Percentiles rank a stretch among this genome's conserved stretches.
phyloP scores from a whole-genome alignment of 2,888 invertebrate species.

The Drosophila longiperda region DNA sequence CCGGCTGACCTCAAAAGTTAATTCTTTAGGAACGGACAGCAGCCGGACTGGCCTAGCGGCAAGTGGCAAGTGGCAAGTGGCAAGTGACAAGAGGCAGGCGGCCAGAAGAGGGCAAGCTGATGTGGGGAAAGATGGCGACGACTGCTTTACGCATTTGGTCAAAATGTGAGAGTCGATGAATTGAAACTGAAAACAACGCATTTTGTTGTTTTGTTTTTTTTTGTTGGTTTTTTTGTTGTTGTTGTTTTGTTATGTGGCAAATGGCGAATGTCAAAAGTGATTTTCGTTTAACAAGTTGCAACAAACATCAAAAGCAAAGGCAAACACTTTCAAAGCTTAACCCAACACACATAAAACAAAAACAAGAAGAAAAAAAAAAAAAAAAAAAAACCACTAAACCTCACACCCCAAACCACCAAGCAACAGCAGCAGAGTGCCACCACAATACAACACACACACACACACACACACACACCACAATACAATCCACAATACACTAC shows the following conservation, averaged over 20 bases:
- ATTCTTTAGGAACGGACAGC: constrained; percentile 10
- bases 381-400: constrained; percentile 15
- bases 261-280: constrained; percentile 73
- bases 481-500: background rate
- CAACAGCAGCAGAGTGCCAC: constrained; percentile 1
- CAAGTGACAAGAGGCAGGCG: background rate
- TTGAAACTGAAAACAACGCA: constrained; percentile 32
- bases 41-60: background rate
- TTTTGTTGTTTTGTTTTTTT: background rate
- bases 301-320: constrained; percentile 61
- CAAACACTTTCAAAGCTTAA: constrained; percentile 63
- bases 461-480: background rate
- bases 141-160: constrained; percentile 63
- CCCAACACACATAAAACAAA: constrained; percentile 28
- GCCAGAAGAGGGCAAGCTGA: background rate
- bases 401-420: constrained; percentile 22
- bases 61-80: background rate
- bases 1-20: constrained; percentile 52
- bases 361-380: background rate
- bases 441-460: constrained; percentile 10
- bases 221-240: no score
- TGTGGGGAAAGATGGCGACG: background rate
- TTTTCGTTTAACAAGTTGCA: constrained; percentile 66
- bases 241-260: constrained; percentile 38
- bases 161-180: constrained; percentile 44